Percentiles rank a stretch among this genome's conserved stretches.
Conservation (phyloP, 2,113 vertebrate genomes). For the Triplophysa rosa region DNA sequence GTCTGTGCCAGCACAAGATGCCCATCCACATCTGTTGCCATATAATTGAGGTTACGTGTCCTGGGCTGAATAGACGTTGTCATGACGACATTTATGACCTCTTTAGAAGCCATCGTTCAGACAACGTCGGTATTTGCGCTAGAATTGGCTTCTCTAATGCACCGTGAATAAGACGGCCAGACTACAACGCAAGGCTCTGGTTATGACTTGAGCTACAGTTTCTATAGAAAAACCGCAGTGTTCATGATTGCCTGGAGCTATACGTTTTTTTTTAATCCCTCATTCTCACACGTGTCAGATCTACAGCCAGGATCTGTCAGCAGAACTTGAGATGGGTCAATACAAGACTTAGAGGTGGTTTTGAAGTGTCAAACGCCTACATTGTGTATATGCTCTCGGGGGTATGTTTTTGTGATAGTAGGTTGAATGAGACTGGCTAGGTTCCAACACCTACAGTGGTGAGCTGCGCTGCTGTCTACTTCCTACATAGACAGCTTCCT, state of each 20-base stretch:
- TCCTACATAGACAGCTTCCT: neutral
- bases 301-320: neutral
- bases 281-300: neutral
- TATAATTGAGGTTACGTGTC: constrained; percentile 3
- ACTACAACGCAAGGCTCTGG: neutral
- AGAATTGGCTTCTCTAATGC: neutral
- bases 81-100: neutral
- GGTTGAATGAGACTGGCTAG: neutral
- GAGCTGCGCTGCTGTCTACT: neutral
- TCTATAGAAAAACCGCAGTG: neutral
- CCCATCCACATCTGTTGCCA: neutral
- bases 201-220: constrained; percentile 8
- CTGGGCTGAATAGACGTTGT: constrained; percentile 27
- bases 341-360: neutral
- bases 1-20: neutral
- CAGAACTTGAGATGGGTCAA: constrained; percentile 5
- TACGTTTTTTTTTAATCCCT: neutral
- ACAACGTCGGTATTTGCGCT: neutral
- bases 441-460: neutral
- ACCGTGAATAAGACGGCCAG: neutral
- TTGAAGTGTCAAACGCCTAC: neutral
- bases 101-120: neutral
- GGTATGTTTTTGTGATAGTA: neutral
- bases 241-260: neutral
- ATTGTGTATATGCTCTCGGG: neutral